Evolutionary conservation across 2,888 invertebrate species (phyloP).

Genomic region (Oeneis ivallda): DNA sequence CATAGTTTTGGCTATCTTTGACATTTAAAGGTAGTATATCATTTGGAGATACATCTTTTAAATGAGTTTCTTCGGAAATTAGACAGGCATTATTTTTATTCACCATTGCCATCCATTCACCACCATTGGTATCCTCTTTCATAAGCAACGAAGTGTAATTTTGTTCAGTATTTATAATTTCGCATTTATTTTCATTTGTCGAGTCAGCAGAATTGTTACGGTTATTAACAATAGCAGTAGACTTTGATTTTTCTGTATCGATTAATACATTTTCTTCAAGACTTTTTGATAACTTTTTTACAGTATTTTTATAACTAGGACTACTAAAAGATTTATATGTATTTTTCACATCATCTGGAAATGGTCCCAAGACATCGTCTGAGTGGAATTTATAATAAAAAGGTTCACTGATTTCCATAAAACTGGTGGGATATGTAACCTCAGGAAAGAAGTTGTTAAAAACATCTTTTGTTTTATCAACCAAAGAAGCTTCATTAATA

Average conservation of each 20-base stretch:
- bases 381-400: slow-evolving; percentile 51
- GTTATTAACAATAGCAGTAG: background rate
- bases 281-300: slow-evolving; percentile 13
- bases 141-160: background rate
- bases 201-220: background rate
- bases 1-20: background rate
- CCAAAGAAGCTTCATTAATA: slow-evolving; percentile 3
- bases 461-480: slow-evolving; percentile 16
- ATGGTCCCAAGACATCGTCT: slow-evolving; percentile 49
- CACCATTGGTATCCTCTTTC: slow-evolving; percentile 6
- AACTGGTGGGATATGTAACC: slow-evolving; percentile 45
- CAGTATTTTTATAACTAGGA: slow-evolving; percentile 15
- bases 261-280: background rate
- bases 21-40: background rate
- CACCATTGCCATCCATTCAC: background rate
- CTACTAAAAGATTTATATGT: slow-evolving; percentile 44
- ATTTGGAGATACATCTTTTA: background rate
- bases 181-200: background rate
- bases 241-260: background rate
- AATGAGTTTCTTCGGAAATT: background rate
- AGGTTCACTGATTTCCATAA: slow-evolving; percentile 55
- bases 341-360: slow-evolving; percentile 55
- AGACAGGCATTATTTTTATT: slow-evolving; percentile 8
- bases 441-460: slow-evolving; percentile 41
- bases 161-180: slow-evolving; percentile 5